A percentile compares a stretch with the other conserved stretches of the same genome.
Evolutionary conservation across 1,140 invertebrate genomes (phyloP).

Genomic region (Drosophila santomea): DNA sequence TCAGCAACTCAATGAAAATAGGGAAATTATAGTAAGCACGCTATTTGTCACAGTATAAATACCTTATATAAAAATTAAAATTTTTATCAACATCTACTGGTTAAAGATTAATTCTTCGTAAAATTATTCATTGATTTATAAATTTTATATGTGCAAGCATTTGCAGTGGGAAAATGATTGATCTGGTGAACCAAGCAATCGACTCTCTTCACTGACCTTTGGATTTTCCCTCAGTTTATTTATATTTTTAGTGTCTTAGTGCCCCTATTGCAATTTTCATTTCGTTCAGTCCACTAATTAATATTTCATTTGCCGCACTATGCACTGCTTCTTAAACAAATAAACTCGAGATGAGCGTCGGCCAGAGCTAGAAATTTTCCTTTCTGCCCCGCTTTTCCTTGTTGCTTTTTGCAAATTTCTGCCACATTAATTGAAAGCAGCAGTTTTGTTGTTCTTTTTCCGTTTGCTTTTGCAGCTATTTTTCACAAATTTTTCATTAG

Average conservation of each 20-base stretch:
- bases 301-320: conserved; percentile 67
- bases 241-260: conserved; percentile 42
- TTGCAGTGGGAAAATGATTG: not conserved
- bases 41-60: too few relatives aligned
- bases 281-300: conserved; percentile 70
- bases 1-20: not conserved
- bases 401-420: conserved; percentile 52
- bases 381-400: conserved; percentile 46
- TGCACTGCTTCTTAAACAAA: conserved; percentile 44
- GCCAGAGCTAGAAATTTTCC: conserved; percentile 27
- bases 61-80: too few relatives aligned
- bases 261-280: conserved; percentile 52
- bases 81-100: too few relatives aligned
- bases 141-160: not conserved
- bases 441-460: conserved; percentile 37
- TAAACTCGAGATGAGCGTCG: conserved; percentile 28
- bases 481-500: conserved; percentile 64
- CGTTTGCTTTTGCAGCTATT: conserved; percentile 23
- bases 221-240: conserved; percentile 14
- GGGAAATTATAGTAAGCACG: not conserved
- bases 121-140: too few relatives aligned
- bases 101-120: too few relatives aligned
- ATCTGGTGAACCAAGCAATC: not conserved
- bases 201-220: conserved; percentile 6
- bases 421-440: conserved; percentile 64